Percentiles rank a stretch among this genome's conserved stretches.
Conservation (phyloP, 2,797 vertebrate genomes). For the Sebastes ruberrimus region DNA sequence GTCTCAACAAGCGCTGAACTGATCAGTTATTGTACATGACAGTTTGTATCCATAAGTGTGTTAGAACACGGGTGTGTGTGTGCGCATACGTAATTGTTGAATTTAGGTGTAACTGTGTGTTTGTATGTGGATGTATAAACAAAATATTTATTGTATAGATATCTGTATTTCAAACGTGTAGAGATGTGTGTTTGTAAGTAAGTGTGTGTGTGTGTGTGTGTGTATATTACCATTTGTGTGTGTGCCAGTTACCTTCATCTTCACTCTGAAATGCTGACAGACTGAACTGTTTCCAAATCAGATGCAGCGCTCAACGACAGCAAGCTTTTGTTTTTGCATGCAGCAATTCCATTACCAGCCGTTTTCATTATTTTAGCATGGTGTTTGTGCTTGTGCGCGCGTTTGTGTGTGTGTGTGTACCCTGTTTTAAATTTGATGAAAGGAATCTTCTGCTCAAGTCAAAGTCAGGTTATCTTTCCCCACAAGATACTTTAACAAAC, state of each 20-base stretch:
- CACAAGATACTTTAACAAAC: conserved; percentile 33
- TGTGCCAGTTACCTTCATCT: conserved; percentile 62
- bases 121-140: background rate
- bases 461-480: conserved; percentile 77
- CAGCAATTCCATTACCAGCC: conserved; percentile 82
- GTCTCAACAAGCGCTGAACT: conserved; percentile 55
- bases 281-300: conserved; percentile 76
- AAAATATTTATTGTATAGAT: conserved; percentile 2
- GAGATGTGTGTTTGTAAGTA: background rate
- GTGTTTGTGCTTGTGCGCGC: conserved; percentile 41
- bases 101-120: background rate
- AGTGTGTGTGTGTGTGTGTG: background rate
- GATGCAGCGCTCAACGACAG: conserved; percentile 62
- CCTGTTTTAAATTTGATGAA: conserved; percentile 82
- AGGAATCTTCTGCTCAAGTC: conserved; percentile 73
- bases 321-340: conserved; percentile 79
- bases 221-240: conserved; percentile 35
- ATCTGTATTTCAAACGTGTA: background rate
- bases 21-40: conserved; percentile 57
- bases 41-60: conserved; percentile 29
- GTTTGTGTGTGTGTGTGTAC: conserved; percentile 22
- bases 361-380: conserved; percentile 83
- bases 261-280: conserved; percentile 74
- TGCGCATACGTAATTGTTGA: background rate
- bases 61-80: background rate